Evolutionary conservation across 2,797 vertebrate species (phyloP).

Genomic region (Acanthornis magna): DNA sequence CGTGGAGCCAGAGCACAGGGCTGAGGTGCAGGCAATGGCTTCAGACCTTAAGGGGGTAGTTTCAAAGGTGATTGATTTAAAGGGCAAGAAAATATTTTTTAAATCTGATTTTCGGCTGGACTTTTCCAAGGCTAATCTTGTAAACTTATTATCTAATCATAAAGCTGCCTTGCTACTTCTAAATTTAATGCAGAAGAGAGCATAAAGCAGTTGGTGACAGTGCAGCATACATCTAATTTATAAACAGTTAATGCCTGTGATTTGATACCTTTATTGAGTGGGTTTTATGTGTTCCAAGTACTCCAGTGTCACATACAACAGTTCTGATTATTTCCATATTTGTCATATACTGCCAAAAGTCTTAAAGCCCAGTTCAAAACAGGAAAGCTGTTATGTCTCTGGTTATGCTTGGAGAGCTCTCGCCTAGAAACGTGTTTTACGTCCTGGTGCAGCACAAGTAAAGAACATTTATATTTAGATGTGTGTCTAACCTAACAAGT

Average conservation of each 20-base stretch:
- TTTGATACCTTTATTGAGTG: constrained; percentile 24
- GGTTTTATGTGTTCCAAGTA: constrained; percentile 30
- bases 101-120: neutral
- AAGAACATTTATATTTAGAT: constrained; percentile 35
- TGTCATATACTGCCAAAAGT: constrained; percentile 47
- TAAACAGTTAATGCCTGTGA: constrained; percentile 11
- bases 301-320: constrained; percentile 34
- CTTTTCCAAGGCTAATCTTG: neutral
- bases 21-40: neutral
- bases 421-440: neutral
- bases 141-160: neutral
- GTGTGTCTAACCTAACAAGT: neutral
- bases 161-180: neutral
- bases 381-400: constrained; percentile 36
- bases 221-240: neutral
- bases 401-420: constrained; percentile 25
- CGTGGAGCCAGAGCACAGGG: rapidly evolving
- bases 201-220: neutral
- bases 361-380: constrained; percentile 31
- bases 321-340: constrained; percentile 65
- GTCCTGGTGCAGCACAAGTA: neutral
- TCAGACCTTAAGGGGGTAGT: neutral
- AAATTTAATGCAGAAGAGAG: neutral
- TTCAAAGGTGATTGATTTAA: neutral
- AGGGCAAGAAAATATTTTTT: neutral